Evolutionary conservation across 2,113 vertebrate species (phyloP).

Genomic region (Alectura lathami): DNA sequence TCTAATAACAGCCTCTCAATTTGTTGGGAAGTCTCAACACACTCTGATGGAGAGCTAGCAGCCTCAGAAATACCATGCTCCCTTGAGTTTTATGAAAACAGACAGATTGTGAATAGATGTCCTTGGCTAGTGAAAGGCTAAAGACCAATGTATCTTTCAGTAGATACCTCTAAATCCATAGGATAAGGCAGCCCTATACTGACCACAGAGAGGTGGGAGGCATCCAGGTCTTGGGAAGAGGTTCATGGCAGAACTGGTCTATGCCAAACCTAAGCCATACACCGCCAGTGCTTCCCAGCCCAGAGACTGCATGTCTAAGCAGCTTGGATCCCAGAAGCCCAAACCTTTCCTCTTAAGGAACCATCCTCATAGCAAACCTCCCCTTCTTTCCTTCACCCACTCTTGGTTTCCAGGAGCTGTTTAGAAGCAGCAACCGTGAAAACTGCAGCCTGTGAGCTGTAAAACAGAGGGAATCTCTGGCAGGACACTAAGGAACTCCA

Average conservation of each 20-base stretch:
- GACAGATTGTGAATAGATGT: not conserved
- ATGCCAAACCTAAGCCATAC: not conserved
- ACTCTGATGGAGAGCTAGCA: not conserved
- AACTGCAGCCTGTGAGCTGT: slow-evolving; percentile 37
- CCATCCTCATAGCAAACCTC: not conserved
- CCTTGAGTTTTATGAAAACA: not conserved
- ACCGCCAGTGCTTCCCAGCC: not conserved
- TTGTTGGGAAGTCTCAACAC: not conserved
- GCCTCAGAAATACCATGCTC: not conserved
- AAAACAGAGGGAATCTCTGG: slow-evolving; percentile 49
- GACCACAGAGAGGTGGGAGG: not conserved
- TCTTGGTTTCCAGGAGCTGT: not conserved
- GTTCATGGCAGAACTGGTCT: not conserved
- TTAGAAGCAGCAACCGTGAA: slow-evolving; percentile 23
- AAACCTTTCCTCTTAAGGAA: not conserved
- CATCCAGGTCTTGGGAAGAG: fast-evolving
- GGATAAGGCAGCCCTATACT: not conserved
- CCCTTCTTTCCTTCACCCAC: not conserved
- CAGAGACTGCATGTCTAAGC: not conserved
- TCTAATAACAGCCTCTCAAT: not conserved
- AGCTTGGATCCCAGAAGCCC: not conserved
- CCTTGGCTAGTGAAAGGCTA: not conserved
- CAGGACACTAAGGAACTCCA: slow-evolving; percentile 20
- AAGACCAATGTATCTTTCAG: not conserved
- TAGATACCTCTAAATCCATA: not conserved